Conservation (phyloP, 2,113 vertebrate genomes). For the Labrus mixtus region DNA sequence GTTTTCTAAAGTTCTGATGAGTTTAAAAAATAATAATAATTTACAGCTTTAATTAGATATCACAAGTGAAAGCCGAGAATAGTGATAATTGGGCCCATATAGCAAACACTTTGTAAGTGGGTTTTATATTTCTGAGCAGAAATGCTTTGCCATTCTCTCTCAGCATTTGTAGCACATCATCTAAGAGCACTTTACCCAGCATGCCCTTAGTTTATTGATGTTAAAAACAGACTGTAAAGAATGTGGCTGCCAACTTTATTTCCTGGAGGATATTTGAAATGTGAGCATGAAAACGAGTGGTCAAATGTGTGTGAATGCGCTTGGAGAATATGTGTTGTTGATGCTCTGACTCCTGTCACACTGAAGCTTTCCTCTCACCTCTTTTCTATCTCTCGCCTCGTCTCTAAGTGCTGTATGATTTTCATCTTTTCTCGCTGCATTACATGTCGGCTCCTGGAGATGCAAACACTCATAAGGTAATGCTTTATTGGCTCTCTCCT, state of each 20-base stretch:
- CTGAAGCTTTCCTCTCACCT: neutral
- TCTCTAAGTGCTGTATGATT: conserved; percentile 19
- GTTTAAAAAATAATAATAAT: no score
- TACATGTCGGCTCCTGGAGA: neutral
- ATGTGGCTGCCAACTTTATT: neutral
- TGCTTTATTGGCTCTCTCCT: conserved; percentile 28
- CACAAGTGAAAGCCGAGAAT: neutral
- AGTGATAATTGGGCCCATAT: neutral
- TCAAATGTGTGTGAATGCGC: neutral
- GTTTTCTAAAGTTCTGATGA: neutral
- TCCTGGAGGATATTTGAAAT: conserved; percentile 9
- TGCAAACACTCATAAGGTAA: conserved; percentile 36
- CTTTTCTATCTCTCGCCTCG: neutral
- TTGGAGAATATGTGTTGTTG: neutral
- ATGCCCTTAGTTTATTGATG: neutral
- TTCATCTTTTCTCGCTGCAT: conserved; percentile 23
- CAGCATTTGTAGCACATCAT: neutral
- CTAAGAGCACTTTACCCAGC: neutral
- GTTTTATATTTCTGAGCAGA: no score
- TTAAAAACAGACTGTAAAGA: conserved; percentile 1
- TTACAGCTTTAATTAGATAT: neutral
- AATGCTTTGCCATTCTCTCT: neutral
- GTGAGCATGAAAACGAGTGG: conserved; percentile 7
- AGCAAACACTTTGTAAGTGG: no score
- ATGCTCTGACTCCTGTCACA: neutral